Percentiles rank a stretch among this genome's conserved stretches.
phyloP scores from a whole-genome alignment of 1,140 invertebrate genomes.

The Drosophila funebris region DNA sequence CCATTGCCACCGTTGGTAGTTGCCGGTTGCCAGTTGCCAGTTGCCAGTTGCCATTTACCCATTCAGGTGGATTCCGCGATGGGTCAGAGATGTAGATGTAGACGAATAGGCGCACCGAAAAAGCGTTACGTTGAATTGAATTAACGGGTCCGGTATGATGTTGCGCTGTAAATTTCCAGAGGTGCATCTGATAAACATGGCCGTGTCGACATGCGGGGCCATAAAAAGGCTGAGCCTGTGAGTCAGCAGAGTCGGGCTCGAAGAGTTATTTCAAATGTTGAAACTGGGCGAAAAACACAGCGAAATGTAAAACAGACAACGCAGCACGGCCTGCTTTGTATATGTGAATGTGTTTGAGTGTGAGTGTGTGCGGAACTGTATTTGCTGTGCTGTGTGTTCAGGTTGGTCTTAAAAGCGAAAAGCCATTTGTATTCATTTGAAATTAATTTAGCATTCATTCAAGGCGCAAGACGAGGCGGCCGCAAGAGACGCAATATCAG shows the following conservation, averaged over 20 bases:
- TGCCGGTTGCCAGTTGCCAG: background rate
- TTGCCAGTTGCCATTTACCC: background rate
- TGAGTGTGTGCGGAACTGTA: background rate
- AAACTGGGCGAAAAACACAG: constrained; percentile 58
- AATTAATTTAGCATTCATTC: constrained; percentile 82
- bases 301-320: constrained; percentile 73
- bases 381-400: constrained; percentile 34
- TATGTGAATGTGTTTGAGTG: constrained; percentile 6
- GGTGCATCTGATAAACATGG: constrained; percentile 76
- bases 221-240: constrained; percentile 52
- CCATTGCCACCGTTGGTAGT: constrained; percentile 10
- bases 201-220: constrained; percentile 50
- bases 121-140: constrained; percentile 75
- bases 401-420: constrained; percentile 78
- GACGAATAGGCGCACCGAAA: constrained; percentile 32
- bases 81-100: background rate
- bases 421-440: constrained; percentile 82
- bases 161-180: constrained; percentile 72
- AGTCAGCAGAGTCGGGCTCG: constrained; percentile 35
- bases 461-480: constrained; percentile 54
- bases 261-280: constrained; percentile 73
- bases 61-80: too few relatives aligned
- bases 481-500: constrained; percentile 54
- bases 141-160: constrained; percentile 67
- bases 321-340: constrained; percentile 18